Base-by-base conservation (phyloP, 2,888 invertebrate species). In the Mythimna loreyi region DNA sequence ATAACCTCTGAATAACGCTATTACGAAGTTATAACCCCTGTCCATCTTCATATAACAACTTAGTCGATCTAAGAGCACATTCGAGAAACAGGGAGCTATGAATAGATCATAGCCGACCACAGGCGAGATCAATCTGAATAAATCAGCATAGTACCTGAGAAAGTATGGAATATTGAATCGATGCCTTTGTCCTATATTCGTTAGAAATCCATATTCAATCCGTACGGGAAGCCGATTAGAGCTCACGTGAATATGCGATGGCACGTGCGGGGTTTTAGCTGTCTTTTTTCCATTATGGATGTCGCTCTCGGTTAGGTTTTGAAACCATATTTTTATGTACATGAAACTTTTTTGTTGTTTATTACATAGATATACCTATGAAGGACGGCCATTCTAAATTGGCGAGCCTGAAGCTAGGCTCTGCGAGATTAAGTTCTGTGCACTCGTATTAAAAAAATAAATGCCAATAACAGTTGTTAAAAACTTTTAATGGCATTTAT, bases 11-110 rank as follows among this genome's bases (percentile, higher is more conserved):
- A 19, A 23, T 56, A 72, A 78, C 43, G 40, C 7, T 36, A 78
- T 66, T 73, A 73, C 30, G 30, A 59, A 73, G 52, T 61, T 67
- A 57, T 19, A 68, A 21, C n/a, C 56, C n/a, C 61, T 73, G 75
- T 80, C 63, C 52, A 79, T 79, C 80, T 57, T 68, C 62, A 76
- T 76, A 63, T 21, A 68, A 68, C 30, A 52, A 43, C 57, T 79
- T 59, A 67, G 33, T 23, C 21, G 36, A 11, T 59, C 70, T 68
- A 47, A 52, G 40, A 52, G n/a, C 52, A 50, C 49, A 57, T 53
- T 49, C 40, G 58, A 30, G 23, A 28, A 43, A 62, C 9, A 33
- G n/a, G 21, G 47, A 52, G 23, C 8, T 55, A 59, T 76, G n/a
- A n/a, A 75, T 76, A n/a, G n/a, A n/a, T 79, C 68, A 79, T 64